A percentile compares a stretch with the other conserved stretches of the same genome.
Evolutionary conservation across 2,888 invertebrate species (phyloP).

Genomic region (Crepidodera aurea): DNA sequence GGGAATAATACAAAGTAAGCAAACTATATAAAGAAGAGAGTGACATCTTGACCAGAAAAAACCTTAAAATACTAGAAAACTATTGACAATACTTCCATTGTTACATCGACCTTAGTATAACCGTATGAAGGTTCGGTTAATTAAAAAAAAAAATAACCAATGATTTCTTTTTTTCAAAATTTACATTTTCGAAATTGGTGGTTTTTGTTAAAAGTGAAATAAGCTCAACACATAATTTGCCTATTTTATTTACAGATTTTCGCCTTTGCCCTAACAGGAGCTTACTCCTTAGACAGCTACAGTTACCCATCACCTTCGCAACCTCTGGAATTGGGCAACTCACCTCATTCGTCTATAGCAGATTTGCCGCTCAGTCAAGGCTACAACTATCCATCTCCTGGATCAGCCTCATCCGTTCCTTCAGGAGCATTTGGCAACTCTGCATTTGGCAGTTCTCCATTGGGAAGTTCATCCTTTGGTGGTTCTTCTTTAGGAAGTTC

Average conservation of each 20-base stretch:
- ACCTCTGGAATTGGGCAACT: neutral
- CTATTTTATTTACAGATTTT: neutral
- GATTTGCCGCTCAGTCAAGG: neutral
- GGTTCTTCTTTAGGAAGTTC: neutral
- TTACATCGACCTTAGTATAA: too few species aligned
- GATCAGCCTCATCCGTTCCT: neutral
- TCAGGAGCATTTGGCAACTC: neutral
- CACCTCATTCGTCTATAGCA: neutral
- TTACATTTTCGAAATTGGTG: too few species aligned
- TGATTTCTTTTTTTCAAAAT: too few species aligned
- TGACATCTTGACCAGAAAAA: too few species aligned
- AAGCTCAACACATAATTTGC: neutral
- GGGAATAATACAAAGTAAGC: too few species aligned
- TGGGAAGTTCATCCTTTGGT: neutral
- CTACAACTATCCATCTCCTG: neutral
- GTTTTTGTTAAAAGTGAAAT: too few species aligned
- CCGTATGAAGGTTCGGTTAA: too few species aligned
- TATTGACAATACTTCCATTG: too few species aligned
- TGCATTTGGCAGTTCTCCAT: neutral
- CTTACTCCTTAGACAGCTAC: neutral
- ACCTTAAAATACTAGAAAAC: too few species aligned
- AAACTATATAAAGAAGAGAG: too few species aligned
- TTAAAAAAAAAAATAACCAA: too few species aligned
- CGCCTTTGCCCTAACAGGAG: neutral
- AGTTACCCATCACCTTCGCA: neutral